Conservation (phyloP, 2,113 vertebrate genomes). For the Pygoscelis antarcticus region DNA sequence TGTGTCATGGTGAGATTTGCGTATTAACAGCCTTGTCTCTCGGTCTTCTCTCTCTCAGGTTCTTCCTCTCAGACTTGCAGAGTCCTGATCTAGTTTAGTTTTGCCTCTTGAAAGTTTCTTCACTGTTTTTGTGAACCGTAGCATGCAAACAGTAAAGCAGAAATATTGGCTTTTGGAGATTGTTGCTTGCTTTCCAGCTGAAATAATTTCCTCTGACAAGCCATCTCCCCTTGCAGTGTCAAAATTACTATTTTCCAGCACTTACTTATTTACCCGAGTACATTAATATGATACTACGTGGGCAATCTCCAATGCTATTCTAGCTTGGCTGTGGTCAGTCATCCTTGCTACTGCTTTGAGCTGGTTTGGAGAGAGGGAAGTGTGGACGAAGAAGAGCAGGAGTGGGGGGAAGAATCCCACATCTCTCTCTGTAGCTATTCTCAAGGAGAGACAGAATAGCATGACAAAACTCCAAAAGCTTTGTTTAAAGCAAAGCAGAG, state of each 20-base stretch:
- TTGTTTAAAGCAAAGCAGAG: neutral
- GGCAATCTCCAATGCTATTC: neutral
- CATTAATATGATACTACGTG: fast-evolving
- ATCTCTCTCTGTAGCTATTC: neutral
- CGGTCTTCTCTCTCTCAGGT: neutral
- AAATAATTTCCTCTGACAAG: neutral
- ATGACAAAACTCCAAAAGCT: neutral
- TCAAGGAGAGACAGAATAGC: neutral
- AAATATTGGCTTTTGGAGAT: neutral
- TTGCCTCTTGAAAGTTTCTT: neutral
- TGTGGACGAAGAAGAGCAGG: neutral
- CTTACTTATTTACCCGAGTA: neutral
- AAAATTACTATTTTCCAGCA: neutral
- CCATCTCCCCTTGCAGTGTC: neutral
- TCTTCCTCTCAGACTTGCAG: neutral
- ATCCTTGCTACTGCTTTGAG: neutral
- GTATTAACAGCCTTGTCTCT: neutral
- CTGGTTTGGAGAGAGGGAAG: neutral
- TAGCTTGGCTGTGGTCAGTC: neutral
- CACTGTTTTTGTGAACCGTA: neutral
- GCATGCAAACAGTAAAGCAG: neutral
- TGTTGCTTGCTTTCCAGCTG: neutral
- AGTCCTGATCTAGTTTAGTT: neutral
- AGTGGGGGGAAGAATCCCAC: neutral
- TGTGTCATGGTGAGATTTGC: neutral